phyloP scores from a whole-genome alignment of 1,140 invertebrate genomes.

The Vanessa atalanta region DNA sequence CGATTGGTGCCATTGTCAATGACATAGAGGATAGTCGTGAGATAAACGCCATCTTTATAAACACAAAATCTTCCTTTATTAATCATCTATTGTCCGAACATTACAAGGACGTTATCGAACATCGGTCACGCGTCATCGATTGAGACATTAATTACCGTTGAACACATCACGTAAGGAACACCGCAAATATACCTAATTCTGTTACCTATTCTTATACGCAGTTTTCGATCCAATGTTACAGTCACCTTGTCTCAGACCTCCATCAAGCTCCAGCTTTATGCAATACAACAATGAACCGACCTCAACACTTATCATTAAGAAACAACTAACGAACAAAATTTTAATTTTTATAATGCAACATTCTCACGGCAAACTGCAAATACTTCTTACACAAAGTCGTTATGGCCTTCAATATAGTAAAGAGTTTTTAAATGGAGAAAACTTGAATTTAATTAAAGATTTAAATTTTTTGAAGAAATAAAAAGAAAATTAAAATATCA shows the following conservation, averaged over 20 bases:
- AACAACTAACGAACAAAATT: constrained; percentile 64
- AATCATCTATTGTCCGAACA: constrained; percentile 47
- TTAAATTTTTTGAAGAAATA: not conserved
- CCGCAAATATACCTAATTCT: constrained; percentile 26
- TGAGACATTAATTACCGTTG: constrained; percentile 53
- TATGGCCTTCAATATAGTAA: constrained; percentile 51
- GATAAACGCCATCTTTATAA: constrained; percentile 38
- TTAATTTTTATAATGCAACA: constrained; percentile 64
- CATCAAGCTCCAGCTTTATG: constrained; percentile 51
- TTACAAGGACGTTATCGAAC: constrained; percentile 55
- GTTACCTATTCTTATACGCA: not conserved
- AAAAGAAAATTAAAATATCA: not conserved
- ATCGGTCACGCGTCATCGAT: constrained; percentile 63
- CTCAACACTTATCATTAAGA: constrained; percentile 71
- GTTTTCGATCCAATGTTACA: constrained; percentile 54
- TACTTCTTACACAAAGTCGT: constrained; percentile 48
- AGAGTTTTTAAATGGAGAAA: constrained; percentile 42
- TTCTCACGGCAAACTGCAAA: constrained; percentile 68
- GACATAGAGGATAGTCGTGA: constrained; percentile 39
- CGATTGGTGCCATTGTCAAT: constrained; percentile 39
- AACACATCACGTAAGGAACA: constrained; percentile 19
- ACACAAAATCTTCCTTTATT: constrained; percentile 24
- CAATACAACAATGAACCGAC: constrained; percentile 67
- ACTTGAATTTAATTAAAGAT: constrained; percentile 26
- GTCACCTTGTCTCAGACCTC: constrained; percentile 74